Evolutionary conservation across 2,888 invertebrate species (phyloP).

Genomic region (Apodemia duryi): DNA sequence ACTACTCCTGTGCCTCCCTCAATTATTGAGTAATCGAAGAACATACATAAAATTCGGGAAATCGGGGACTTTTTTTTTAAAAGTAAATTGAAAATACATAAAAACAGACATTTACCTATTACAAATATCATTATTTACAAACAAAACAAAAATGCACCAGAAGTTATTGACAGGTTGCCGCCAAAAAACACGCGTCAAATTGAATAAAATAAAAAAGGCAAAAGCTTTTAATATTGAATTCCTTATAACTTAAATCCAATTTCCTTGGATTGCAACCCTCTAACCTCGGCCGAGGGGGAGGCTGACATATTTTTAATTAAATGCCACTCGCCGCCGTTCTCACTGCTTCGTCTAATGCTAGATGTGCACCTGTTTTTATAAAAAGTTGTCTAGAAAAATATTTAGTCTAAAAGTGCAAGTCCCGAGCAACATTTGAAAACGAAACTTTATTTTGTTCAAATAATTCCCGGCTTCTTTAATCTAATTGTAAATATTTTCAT

Average conservation of each 20-base stretch:
- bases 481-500: not conserved
- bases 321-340: constrained; percentile 48
- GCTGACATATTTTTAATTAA: constrained; percentile 71
- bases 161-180: constrained; percentile 5
- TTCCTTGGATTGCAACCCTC: constrained; percentile 13
- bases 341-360: constrained; percentile 8
- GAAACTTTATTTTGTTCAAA: not conserved
- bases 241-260: constrained; percentile 14
- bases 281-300: constrained; percentile 9
- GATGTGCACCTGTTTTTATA: constrained; percentile 10
- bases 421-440: not conserved
- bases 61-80: too few species aligned
- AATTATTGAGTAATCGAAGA: too few species aligned
- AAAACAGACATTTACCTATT: too few species aligned
- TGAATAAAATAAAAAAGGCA: constrained; percentile 9
- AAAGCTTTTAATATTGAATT: constrained; percentile 15
- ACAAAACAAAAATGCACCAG: not conserved
- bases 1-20: too few species aligned
- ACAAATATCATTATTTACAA: too few species aligned
- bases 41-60: too few species aligned
- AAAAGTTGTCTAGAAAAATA: constrained; percentile 5
- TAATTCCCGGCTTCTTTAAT: not conserved
- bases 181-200: constrained; percentile 13
- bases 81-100: too few species aligned
- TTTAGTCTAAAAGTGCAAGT: not conserved